phyloP scores from a whole-genome alignment of 2,888 invertebrate species.

The Parasteatoda lunata region DNA sequence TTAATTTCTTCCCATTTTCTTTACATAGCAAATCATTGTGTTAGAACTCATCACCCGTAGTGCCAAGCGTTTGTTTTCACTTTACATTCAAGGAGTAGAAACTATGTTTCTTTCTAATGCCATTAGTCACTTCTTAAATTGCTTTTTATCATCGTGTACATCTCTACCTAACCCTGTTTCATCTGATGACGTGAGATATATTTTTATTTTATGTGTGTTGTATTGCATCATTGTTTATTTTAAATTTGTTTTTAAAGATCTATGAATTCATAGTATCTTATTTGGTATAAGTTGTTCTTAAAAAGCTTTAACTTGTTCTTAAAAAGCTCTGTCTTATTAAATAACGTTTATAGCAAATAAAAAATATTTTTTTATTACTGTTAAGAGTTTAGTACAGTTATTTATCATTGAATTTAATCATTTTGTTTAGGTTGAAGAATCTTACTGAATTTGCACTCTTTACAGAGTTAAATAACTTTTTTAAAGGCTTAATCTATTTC shows the following conservation, averaged over 20 bases:
- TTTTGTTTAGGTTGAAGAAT: no score
- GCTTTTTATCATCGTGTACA: conserved; percentile 87
- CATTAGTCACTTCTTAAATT: conserved; percentile 96
- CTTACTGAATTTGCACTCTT: no score
- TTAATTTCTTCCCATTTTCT: conserved; percentile 27
- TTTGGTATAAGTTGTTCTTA: no score
- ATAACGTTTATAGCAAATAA: no score
- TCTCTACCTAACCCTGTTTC: conserved; percentile 82
- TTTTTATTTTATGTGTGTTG: background rate
- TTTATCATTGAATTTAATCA: no score
- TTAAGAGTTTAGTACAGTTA: no score
- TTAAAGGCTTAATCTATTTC: no score
- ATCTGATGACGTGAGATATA: conserved; percentile 80
- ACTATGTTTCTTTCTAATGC: conserved; percentile 92
- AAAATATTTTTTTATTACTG: no score
- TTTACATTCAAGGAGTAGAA: conserved; percentile 92
- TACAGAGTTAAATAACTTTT: no score
- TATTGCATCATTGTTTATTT: background rate
- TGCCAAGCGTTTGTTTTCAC: conserved; percentile 94
- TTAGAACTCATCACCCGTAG: conserved; percentile 91
- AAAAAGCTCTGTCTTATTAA: no score
- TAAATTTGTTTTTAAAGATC: background rate
- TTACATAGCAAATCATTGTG: conserved; percentile 87
- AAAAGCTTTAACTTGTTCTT: no score
- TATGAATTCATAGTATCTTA: background rate